Conservation (phyloP, 2,113 vertebrate genomes). For the Corythaeola cristata region DNA sequence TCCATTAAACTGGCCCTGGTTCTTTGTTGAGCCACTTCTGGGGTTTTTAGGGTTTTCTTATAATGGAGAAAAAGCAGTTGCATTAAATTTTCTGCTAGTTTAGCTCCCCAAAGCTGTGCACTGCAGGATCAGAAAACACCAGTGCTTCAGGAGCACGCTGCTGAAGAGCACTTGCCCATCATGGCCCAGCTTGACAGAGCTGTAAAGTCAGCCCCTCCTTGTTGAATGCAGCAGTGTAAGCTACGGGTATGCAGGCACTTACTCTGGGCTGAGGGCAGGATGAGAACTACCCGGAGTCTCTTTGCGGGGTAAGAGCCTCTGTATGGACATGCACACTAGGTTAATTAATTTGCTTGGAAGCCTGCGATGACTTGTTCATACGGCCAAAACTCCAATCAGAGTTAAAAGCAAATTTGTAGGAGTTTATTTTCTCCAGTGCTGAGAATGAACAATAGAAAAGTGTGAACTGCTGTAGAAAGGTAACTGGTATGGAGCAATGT, state of each 20-base stretch:
- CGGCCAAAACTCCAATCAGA: neutral
- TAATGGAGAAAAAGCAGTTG: neutral
- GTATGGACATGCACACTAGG: fast-evolving
- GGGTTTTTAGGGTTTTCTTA: neutral
- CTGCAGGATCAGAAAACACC: neutral
- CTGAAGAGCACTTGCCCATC: neutral
- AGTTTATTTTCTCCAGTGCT: neutral
- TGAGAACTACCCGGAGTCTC: neutral
- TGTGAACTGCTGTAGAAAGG: neutral
- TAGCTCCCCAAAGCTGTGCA: neutral
- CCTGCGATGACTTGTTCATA: neutral
- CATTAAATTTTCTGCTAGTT: neutral
- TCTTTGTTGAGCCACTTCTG: neutral
- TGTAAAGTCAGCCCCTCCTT: fast-evolving
- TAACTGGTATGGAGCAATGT: neutral
- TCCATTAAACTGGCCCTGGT: neutral
- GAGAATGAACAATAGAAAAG: neutral
- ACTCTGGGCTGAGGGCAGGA: neutral
- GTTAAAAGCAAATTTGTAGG: neutral
- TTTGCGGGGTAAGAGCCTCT: neutral
- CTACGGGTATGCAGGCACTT: fast-evolving
- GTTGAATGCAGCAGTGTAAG: neutral
- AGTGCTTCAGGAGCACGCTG: neutral
- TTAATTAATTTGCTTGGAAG: neutral
- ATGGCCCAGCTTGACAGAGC: neutral